A percentile compares a stretch with the other conserved stretches of the same genome.
Evolutionary conservation across 2,797 vertebrate species (phyloP).

Genomic region (Cryptoprocta ferox): DNA sequence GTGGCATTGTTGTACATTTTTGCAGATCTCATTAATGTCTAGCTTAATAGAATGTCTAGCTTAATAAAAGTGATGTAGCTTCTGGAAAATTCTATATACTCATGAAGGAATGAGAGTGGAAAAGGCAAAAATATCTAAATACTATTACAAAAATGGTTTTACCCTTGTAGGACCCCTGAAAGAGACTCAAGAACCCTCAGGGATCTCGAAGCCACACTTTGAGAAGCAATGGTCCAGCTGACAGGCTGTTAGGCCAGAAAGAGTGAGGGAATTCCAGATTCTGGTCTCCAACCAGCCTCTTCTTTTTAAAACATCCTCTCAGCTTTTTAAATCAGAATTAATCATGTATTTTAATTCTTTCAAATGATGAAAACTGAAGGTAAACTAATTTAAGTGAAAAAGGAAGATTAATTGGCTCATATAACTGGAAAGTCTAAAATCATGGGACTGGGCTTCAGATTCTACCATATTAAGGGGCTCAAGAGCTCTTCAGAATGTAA

Average conservation of each 20-base stretch:
- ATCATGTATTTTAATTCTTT: background rate
- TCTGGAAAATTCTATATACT: conserved; percentile 39
- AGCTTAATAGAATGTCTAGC: background rate
- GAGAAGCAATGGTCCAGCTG: background rate
- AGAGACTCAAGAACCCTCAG: background rate
- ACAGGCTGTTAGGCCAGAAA: background rate
- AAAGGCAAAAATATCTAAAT: background rate
- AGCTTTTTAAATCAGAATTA: conserved; percentile 33
- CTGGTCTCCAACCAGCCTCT: background rate
- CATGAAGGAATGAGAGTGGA: background rate
- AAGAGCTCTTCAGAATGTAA: background rate
- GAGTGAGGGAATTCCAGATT: background rate
- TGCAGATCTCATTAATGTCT: background rate
- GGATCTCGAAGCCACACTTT: background rate
- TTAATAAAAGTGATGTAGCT: background rate
- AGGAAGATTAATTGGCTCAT: background rate
- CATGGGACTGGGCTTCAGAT: background rate
- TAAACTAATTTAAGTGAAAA: background rate
- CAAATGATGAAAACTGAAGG: background rate
- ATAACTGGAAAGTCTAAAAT: background rate
- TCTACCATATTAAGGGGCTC: background rate
- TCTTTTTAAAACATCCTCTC: background rate
- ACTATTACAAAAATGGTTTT: background rate
- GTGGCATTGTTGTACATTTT: background rate
- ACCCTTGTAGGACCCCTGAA: background rate